phyloP scores from a whole-genome alignment of 2,888 invertebrate genomes.

The Xylophagus ater region DNA sequence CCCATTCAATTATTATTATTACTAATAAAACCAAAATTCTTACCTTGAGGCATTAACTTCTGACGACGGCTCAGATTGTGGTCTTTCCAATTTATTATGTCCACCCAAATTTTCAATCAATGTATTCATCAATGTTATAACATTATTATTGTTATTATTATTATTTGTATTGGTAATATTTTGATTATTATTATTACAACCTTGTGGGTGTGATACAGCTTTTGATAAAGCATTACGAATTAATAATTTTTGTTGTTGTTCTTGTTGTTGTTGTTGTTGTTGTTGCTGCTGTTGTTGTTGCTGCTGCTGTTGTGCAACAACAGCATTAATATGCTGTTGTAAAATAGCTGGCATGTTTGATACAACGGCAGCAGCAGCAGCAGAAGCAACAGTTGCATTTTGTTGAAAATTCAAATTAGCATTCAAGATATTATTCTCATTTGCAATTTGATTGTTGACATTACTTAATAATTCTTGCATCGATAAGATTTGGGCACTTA shows the following conservation, averaged over 20 bases:
- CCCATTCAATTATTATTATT: too few relatives aligned
- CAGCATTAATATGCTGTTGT: constrained; percentile 21
- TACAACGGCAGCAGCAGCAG: constrained; percentile 16
- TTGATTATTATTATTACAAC: constrained; percentile 34
- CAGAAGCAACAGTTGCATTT: too few relatives aligned
- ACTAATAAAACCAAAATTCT: too few relatives aligned
- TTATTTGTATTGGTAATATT: too few relatives aligned
- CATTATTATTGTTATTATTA: constrained; percentile 30
- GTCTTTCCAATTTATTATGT: constrained; percentile 67
- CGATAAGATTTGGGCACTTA: constrained; percentile 11
- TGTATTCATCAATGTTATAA: constrained; percentile 29
- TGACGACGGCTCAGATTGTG: constrained; percentile 55
- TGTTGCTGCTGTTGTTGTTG: too few relatives aligned
- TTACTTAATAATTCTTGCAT: constrained; percentile 12
- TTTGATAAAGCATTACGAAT: constrained; percentile 34
- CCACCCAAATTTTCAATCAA: constrained; percentile 35
- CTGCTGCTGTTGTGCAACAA: constrained; percentile 20
- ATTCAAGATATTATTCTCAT: constrained; percentile 10
- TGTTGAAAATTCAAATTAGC: too few relatives aligned
- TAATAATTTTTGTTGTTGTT: constrained; percentile 29
- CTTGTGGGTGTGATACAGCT: constrained; percentile 41
- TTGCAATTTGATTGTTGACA: constrained; percentile 5
- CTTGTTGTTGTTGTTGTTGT: constrained; percentile 25
- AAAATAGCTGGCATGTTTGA: constrained; percentile 19
- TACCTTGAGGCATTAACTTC: constrained; percentile 39